Evolutionary conservation across 2,888 invertebrate species (phyloP), one percentile per base, ranked within the genome.

Genomic region (Agelastica alni): DNA sequence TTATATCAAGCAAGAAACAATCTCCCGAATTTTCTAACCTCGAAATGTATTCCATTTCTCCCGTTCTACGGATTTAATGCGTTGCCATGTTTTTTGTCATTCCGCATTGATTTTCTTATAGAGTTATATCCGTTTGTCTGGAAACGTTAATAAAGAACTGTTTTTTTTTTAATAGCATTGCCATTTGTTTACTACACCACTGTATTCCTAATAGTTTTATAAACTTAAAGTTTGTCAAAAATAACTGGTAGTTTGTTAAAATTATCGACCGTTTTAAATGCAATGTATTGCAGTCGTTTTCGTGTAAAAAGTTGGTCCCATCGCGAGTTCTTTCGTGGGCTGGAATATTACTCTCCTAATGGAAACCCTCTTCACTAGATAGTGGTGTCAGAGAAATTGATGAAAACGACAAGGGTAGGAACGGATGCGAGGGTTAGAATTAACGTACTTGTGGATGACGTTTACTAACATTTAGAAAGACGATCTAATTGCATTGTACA

Each of bases 311-410:
- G n/a, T n/a, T n/a, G n/a, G n/a, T n/a, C n/a, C n/a, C n/a, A n/a
- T n/a, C n/a, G n/a, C n/a, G n/a, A n/a, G n/a, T n/a, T n/a, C n/a
- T n/a, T n/a, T n/a, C n/a, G n/a, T n/a, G 55, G 58, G 56, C 51
- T 56, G 49, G 56, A 59, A 59, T 61, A 63, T 65, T 65, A 61
- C 53, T 53, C 59, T 48, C 54, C 36, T 66, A 65, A 66, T 65
- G 62, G 64, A 63, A 63, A 60, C 60, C 63, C 59, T 61, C 62
- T 67, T 63, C 59, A 61, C 63, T 62, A 61, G 63, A 63, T 63
- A 56, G 61, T 59, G 61, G 62, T 63, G 66, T 62, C 63, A 65
- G 65, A 62, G 62, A 52, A 59, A 59, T 54, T 55, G 55, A 55
- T 55, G 55, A 52, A 55, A 58, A 58, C 49, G 49, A 53, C 48